Base-by-base conservation (phyloP, 2,113 vertebrate species). In the Phalacrocorax pelagicus region DNA sequence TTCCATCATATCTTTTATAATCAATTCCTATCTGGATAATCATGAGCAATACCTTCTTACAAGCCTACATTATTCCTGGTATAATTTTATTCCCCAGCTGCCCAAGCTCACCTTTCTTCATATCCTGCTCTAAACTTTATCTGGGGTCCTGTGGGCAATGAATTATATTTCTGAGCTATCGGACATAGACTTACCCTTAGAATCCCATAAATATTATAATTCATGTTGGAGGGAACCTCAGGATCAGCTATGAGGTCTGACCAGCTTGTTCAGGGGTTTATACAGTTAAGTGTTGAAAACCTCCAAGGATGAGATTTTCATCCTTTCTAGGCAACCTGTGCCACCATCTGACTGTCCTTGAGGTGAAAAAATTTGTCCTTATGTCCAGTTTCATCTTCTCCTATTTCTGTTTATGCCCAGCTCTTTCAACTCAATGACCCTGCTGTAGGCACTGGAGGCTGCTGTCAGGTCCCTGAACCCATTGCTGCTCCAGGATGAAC, bases 21-120 rank as follows among this genome's bases (percentile, higher is more conserved):
- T 80, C 51, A 96, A 94, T 96, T 98, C 91, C 86, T 97, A 57
- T 92, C 70, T 69, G 65, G 44, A 29, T 97, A 96, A 96, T 97
- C 84, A 38, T 55, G 67, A 62, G n/a, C 91, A 94, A 94, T 87
- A 61, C 34, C 9, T 92, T 96, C 65, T 92, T 84, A 71, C 38
- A 86, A 79, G 20, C 51, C 57, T 94, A 59, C 44, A 58, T 94
- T 94, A 77, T 88, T 89, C 73, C 46, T 17, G 42, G n/a, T 73
- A 95, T 73, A 42, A 88, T 93, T 97, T 95, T 90, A 81, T 66
- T 88, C 59, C 69, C 46, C 69, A 83, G 26, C 32, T 86, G 49
- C 47, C 54, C 24, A 82, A 90, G 40, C 71, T 96, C 74, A 85
- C 54, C n/a, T 94, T 47, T 47, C 42, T 92, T 91, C 79, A 58